Conservation (phyloP, 2,113 vertebrate genomes). For the Pomatorhinus ruficollis region DNA sequence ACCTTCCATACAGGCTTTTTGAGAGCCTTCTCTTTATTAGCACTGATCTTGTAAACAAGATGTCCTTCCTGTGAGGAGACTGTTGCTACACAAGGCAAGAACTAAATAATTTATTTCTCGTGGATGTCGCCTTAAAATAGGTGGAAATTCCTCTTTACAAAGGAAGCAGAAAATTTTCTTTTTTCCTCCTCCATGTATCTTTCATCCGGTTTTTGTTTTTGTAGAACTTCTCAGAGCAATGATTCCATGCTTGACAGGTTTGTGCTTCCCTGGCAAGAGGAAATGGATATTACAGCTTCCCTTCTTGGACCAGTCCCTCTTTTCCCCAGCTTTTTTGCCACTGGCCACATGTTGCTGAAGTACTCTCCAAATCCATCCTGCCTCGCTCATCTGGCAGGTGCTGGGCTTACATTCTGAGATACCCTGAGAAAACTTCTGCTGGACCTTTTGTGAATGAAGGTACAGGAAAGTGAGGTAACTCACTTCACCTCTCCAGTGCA, state of each 20-base stretch:
- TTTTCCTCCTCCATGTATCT: neutral
- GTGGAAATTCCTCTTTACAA: neutral
- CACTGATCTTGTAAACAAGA: neutral
- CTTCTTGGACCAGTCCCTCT: neutral
- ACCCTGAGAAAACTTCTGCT: neutral
- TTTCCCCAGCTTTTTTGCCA: neutral
- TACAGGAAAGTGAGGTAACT: neutral
- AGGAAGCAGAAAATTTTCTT: neutral
- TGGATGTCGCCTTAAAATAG: neutral
- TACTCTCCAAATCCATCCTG: neutral
- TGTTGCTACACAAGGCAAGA: neutral
- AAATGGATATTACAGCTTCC: neutral
- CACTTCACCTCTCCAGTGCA: neutral
- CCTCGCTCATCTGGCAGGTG: neutral
- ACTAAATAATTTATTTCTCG: neutral
- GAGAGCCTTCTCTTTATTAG: neutral
- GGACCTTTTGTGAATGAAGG: neutral
- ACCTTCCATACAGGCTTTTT: neutral
- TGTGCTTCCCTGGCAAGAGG: neutral
- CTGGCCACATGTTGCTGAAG: neutral
- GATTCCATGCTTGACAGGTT: neutral
- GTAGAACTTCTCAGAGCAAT: neutral
- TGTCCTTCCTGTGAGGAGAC: neutral
- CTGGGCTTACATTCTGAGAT: neutral
- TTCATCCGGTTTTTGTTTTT: neutral